Base-by-base conservation (phyloP, 1,140 invertebrate species). In the Pissodes strobi region DNA sequence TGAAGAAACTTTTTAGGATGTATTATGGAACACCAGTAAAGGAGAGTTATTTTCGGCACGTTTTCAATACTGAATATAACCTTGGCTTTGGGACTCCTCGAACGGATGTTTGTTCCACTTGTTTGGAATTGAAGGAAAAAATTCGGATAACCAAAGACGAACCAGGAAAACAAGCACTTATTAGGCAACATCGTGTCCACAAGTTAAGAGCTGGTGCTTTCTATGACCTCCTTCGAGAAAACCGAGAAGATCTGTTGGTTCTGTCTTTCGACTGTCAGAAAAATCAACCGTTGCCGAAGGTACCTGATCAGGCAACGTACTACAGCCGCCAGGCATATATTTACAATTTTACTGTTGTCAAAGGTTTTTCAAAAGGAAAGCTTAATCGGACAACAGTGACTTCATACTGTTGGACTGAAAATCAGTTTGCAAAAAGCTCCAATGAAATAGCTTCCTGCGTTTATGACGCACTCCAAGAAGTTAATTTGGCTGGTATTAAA, bases 321-420 rank as follows among this genome's bases (percentile, higher is more conserved):
- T n/a, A n/a, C n/a, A n/a, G n/a, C n/a, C n/a, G 45, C 39, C 39
- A 48, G 45, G 45, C 18, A 17, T 48, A 48, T 48, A 19, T 19
- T 48, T 48, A 48, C n/a, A n/a, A n/a, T n/a, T n/a, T n/a, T n/a
- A n/a, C n/a, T n/a, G n/a, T n/a, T n/a, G n/a, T n/a, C n/a, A 8
- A 22, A 48, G 10, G 10, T 18, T 15, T 18, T 22, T 48, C 10
- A 8, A 48, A 48, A 48, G 21, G 21, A 5, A 22, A 48, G 6
- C 21, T 48, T 48, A 48, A 48, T 48, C 45, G 4, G 9, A 9
- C 45, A n/a, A n/a, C n/a, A n/a, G n/a, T n/a, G n/a, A n/a, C n/a
- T n/a, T n/a, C n/a, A n/a, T n/a, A n/a, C n/a, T n/a, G n/a, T n/a
- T n/a, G n/a, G n/a, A n/a, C n/a, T n/a, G n/a, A n/a, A n/a, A n/a